Conservation (phyloP, 1,140 invertebrate species). For the Parapsyche elsis region DNA sequence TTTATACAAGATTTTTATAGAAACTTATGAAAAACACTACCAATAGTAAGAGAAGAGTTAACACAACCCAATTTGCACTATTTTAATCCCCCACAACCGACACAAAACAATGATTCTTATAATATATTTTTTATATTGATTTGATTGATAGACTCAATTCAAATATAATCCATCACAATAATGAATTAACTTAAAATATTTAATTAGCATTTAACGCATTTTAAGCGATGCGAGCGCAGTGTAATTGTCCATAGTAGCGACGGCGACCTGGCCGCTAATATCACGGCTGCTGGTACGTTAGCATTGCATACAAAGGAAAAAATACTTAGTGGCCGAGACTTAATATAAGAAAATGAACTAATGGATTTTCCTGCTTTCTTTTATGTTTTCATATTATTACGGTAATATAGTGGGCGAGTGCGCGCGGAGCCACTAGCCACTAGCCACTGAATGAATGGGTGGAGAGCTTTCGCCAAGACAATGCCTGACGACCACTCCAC, state of each 20-base stretch:
- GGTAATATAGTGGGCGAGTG: conserved; percentile 54
- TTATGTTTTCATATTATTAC: conserved; percentile 57
- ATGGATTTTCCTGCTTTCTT: conserved; percentile 57
- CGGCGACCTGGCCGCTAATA: conserved; percentile 31
- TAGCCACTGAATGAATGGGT: conserved; percentile 22
- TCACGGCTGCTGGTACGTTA: conserved; percentile 27
- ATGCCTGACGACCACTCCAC: conserved; percentile 38
- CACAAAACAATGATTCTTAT: too few species aligned
- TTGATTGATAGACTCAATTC: too few species aligned
- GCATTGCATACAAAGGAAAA: conserved; percentile 56
- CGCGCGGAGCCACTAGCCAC: too few species aligned
- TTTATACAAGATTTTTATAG: too few species aligned
- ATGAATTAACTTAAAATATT: too few species aligned
- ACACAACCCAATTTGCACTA: too few species aligned
- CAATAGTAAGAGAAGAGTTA: too few species aligned
- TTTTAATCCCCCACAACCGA: too few species aligned
- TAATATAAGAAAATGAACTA: conserved; percentile 57
- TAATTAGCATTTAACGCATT: neutral
- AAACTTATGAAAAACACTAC: too few species aligned
- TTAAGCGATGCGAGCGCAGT: neutral
- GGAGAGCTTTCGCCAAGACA: conserved; percentile 48
- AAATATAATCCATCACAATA: too few species aligned
- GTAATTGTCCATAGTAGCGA: neutral
- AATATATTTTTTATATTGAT: too few species aligned
- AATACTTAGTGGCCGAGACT: conserved; percentile 53